Evolutionary conservation across 2,888 invertebrate species (phyloP), one percentile per base, ranked within the genome.

Genomic region (Andrena trimmerana): DNA sequence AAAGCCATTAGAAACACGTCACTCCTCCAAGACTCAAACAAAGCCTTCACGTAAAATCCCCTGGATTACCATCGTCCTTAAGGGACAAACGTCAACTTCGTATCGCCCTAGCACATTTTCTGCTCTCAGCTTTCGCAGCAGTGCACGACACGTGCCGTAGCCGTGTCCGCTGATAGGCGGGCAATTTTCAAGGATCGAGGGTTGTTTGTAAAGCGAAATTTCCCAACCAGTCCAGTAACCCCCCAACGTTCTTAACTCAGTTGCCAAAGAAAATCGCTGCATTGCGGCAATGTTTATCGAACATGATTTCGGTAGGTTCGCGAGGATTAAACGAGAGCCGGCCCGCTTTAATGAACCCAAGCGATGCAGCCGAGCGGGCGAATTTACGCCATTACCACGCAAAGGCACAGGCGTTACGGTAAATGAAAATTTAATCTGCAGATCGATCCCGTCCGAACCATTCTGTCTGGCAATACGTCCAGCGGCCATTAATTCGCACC

Each of bases 211-310:
- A 83, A 87, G 86, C 78, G 67, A 84, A 88, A 86, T 87, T 81
- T 84, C 83, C 81, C 13, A 59, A 66, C 67, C 76, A 69, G 70
- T 70, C 62, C 66, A 24, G 59, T 67, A 62, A 65, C 79, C 59
- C 31, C 54, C 60, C 33, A 8, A n/a, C 54, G 85, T 84, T 90
- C 90, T 89, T 90, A 86, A 88, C 86, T 88, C 86, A 82, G 79
- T 76, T 83, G 72, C 79, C 82, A 84, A 89, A 89, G 89, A 91
- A 89, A 90, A 90, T 91, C 86, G 88, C 89, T 85, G 81, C 86
- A 88, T 87, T 88, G 87, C 88, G 88, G 90, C 88, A 90, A 90
- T 92, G 91, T 92, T 92, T 92, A 92, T 92, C 90, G 92, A 92
- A 92, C 92, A 92, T 92, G 92, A 90, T 91, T 90, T 88, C 83